Evolutionary conservation across 2,113 vertebrate species (phyloP), one percentile per base, ranked within the genome.

Genomic region (Oncorhynchus masou): DNA sequence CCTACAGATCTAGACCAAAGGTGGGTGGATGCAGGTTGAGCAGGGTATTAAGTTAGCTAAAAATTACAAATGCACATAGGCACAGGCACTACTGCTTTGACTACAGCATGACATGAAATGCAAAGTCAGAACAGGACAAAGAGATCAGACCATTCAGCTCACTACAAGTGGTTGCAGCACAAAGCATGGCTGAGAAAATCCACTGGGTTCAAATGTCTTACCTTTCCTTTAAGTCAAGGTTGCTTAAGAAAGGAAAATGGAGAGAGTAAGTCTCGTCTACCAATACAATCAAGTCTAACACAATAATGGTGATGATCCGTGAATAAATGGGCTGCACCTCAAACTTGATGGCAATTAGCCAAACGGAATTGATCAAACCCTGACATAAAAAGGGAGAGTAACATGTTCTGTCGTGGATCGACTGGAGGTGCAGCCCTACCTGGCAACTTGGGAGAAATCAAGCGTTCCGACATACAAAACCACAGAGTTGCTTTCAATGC

Each of bases 141-240:
- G 59, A 19, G 9, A 11, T 11, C 39, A 45, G 39, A 45, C 39
- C 39, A 11, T 11, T 22, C 59, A 22, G 59, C 8, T 62, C 59
- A 62, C 19, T 22, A 62, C 6, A 2, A 4, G 4, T 54, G 9
- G 70, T 25, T 19, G 48, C 9, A 9, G 39, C 5, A 22, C 27
- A 11, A 69, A 39, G 27, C 22, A 59, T 13, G 34, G 45, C 27
- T 51, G 48, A 31, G 13, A 51, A 8, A 68, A 70, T 75, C 79
- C n/a, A 82, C 83, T 84, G 73, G 72, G 79, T 54, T 16, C 15
- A 54, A 54, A 54, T 4, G 51, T 71, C 94, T 94, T 94, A 95
- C 95, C 95, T 95, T 89, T 96, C 94, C 84, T 94, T 95, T 92
- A 93, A 84, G 81, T 95, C 94, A 88, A 94, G 93, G 94, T 88